Evolutionary conservation across 2,113 vertebrate genomes (phyloP), one percentile per base, ranked within the genome.

Genomic region (Gallinago jamesoni): DNA sequence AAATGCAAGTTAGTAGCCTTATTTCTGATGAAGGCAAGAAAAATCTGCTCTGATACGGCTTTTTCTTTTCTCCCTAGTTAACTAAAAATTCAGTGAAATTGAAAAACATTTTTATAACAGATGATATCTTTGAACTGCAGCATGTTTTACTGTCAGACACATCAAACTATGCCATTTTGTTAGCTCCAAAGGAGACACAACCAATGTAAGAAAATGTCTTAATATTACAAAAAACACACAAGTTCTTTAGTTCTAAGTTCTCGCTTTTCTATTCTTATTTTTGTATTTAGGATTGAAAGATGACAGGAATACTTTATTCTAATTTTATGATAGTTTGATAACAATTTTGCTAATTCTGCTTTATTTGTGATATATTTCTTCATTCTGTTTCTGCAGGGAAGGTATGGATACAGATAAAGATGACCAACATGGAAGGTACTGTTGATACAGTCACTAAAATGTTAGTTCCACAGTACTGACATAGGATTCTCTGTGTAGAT

Each of bases 401-500:
- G 98, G 99, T 95, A 99, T 99, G 99, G 99, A 99, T 95, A 99
- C 98, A 91, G 99, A 99, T 96, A 99, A 99, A 98, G 99, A 99
- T 81, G 99, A 99, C 96, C 98, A 98, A 43, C 98, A 99, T 64
- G 99, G 99, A 96, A 98, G 99, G 99, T 99, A 98, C 93, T 84
- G 27, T 57, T 94, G 91, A 87, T 76, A 85, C 31, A 57, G 45
- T 77, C 85, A 56, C 62, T 87, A 48, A 52, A 93, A 47, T 68
- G 20, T 62, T 85, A 67, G 21, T 89, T 91, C 55, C 47, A 16
- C 53, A 35, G 48, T 43, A 68, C 75, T 90, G 62, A n/a, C 33
- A 9, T 56, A 88, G 82, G 69, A 73, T 84, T 59, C 80, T 74
- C 14, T 37, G 63, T 86, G 45, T 47, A 86, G 67, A 48, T 68